Percentiles rank a stretch among this genome's conserved stretches.
phyloP scores from a whole-genome alignment of 2,888 invertebrate species.

The Augiades crinisus region DNA sequence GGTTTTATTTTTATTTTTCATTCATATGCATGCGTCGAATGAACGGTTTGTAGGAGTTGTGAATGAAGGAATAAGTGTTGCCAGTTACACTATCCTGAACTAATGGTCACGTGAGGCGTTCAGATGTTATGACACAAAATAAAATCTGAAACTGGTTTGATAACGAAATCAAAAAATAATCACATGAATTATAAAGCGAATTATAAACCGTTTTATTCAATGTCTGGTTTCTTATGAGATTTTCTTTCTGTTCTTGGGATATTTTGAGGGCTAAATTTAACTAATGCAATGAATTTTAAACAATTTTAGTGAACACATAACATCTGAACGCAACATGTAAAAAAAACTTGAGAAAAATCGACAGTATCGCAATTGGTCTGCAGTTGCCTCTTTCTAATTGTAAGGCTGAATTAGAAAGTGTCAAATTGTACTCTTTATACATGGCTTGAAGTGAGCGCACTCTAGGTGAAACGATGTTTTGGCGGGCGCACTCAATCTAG shows the following conservation, averaged over 20 bases:
- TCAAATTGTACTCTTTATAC: conserved; percentile 40
- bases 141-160: background rate
- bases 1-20: conserved; percentile 15
- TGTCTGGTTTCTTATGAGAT: no score
- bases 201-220: no score
- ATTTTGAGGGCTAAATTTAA: no score
- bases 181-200: no score
- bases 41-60: background rate
- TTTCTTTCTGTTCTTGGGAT: no score
- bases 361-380: conserved; percentile 55
- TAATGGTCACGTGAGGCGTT: background rate
- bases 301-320: background rate
- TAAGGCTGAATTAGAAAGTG: conserved; percentile 80
- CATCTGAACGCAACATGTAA: background rate
- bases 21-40: background rate
- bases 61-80: background rate
- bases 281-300: no score
- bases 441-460: no score
- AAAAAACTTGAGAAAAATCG: background rate
- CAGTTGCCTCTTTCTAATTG: conserved; percentile 73
- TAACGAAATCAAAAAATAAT: no score
- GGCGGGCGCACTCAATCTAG: conserved; percentile 43
- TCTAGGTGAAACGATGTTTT: no score
- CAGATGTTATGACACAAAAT: background rate
- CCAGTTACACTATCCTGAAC: conserved; percentile 5